A percentile compares a stretch with the other conserved stretches of the same genome.
phyloP scores from a whole-genome alignment of 2,797 vertebrate species.

The Lycodopsis pacificus region DNA sequence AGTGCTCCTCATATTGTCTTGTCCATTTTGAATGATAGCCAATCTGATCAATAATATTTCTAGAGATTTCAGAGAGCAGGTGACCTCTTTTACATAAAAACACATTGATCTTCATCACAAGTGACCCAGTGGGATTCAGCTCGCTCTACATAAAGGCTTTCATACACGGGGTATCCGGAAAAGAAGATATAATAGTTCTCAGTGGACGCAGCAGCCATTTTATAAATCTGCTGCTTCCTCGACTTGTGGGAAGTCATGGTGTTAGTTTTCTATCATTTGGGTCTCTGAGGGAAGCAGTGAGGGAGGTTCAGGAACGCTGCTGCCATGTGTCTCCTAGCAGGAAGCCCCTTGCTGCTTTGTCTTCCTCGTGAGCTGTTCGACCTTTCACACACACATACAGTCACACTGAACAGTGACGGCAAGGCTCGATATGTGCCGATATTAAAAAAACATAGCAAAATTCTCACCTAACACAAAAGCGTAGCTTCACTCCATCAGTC shows the following conservation, averaged over 20 bases:
- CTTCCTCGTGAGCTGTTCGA: slow-evolving; percentile 26
- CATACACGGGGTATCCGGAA: neutral
- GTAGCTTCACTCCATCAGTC: neutral
- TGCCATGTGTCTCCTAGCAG: slow-evolving; percentile 12
- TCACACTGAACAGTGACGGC: neutral
- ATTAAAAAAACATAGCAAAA: neutral
- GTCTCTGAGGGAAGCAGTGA: slow-evolving; percentile 14
- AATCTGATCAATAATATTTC: neutral
- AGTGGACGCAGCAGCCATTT: slow-evolving; percentile 38
- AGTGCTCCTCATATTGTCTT: neutral
- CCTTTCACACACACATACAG: slow-evolving; percentile 31
- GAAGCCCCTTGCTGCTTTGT: slow-evolving; percentile 5
- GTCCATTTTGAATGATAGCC: neutral
- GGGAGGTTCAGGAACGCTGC: slow-evolving; percentile 3
- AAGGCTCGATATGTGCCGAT: accelerated
- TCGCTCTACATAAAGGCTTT: neutral
- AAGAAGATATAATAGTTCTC: slow-evolving; percentile 12
- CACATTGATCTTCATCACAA: slow-evolving; percentile 4
- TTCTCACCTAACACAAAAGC: neutral
- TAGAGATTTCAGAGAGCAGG: neutral
- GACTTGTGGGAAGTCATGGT: neutral
- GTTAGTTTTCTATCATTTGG: neutral
- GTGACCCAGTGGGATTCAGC: neutral
- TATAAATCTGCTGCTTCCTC: slow-evolving; percentile 11
- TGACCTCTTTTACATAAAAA: neutral